Base-by-base conservation (phyloP, 1,140 invertebrate genomes). In the Philaenus spumarius region DNA sequence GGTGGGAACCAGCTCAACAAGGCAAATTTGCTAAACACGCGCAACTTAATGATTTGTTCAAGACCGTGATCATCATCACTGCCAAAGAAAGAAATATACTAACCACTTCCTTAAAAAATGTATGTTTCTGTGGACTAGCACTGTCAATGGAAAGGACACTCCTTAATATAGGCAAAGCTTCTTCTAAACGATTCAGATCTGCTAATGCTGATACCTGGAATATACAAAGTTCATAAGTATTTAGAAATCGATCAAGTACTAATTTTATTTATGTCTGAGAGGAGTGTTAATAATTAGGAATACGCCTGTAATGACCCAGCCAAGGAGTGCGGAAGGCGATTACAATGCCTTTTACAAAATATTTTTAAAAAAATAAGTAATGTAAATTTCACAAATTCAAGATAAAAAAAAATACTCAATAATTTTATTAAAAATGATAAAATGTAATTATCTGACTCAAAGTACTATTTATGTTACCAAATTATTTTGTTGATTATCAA, bases 101-200 rank as follows among this genome's bases (percentile, higher is more conserved):
- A 73, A 79, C 76, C 19, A 73, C 69, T 54, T 77, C 79, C 19
- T 39, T 58, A 55, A 73, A 80, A 63, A 80, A 82, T 6, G 74
- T 77, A 55, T 78, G 74, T 64, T 78, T 80, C 11, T 40, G 63
- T 40, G 67, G 64, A n/a, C 68, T 63, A 2, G 78, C 76, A 39
- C 23, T 50, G 65, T 87, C 82, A 40, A 75, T 63, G 15, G 82
- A 76, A n/a, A 88, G 62, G 5, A 81, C 70, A 5, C 52, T 40
- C 64, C 79, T 77, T 19, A 89, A 65, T 37, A 86, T 69, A 1
- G 80, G 74, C 7, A 88, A 68, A 30, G 80, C 75, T 64, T 90
- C 85, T 26, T 86, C 79, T 1, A 81, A 66, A 62, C 84, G 72
- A 2, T 79, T 78, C 48, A 89, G 60, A 24, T 82, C 69, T 22